Evolutionary conservation across 2,888 invertebrate genomes (phyloP).

Genomic region (Tetramorium bicarinatum): DNA sequence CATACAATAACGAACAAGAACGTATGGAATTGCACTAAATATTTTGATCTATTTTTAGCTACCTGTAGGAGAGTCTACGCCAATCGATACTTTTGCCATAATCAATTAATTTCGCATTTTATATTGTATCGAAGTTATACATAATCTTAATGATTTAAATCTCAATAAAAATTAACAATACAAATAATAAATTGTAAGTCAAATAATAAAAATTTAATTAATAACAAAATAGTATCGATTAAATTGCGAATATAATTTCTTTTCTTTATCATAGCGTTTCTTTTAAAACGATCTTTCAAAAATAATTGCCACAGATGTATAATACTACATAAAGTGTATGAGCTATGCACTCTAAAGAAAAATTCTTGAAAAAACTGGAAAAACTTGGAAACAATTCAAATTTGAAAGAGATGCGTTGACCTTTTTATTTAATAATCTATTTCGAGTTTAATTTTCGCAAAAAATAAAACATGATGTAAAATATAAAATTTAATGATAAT

Average conservation of each 20-base stretch:
- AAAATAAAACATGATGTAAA: background rate
- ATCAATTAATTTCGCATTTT: conserved; percentile 22
- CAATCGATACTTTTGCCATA: background rate
- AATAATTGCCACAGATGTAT: conserved; percentile 18
- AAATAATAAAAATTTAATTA: conserved; percentile 39
- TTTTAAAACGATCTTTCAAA: background rate
- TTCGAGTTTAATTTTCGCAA: background rate
- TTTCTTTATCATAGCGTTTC: background rate
- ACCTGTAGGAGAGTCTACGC: conserved; percentile 32
- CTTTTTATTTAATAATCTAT: background rate
- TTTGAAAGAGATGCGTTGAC: background rate
- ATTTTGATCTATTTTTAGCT: conserved; percentile 38
- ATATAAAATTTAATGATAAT: background rate
- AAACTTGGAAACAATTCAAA: background rate
- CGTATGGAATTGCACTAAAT: conserved; percentile 53
- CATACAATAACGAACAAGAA: conserved; percentile 57
- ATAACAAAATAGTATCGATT: conserved; percentile 21
- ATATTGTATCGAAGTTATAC: conserved; percentile 3
- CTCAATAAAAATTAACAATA: conserved; percentile 34
- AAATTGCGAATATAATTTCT: conserved; percentile 20
- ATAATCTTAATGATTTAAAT: conserved; percentile 27
- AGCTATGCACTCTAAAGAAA: background rate
- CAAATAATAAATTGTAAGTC: conserved; percentile 12
- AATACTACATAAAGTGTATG: background rate
- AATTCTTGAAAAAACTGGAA: background rate